Base-by-base conservation (phyloP, 1,140 invertebrate genomes). In the Drosophila subobscura region DNA sequence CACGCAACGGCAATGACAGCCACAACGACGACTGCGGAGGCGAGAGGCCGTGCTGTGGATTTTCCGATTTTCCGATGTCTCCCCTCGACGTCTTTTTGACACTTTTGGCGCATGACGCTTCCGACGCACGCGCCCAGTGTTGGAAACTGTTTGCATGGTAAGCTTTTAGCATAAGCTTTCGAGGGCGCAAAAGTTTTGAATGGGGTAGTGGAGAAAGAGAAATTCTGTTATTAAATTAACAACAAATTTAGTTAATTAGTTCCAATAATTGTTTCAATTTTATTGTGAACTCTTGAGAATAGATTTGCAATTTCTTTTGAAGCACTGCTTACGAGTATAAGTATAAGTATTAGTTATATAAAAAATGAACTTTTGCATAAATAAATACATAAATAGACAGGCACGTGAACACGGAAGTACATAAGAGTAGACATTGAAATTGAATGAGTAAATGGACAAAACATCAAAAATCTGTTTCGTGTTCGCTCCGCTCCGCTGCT, bases 311-410 rank as follows among this genome's bases (percentile, higher is more conserved):
- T n/a, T n/a, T n/a, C n/a, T n/a, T n/a, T n/a, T n/a, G n/a, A n/a
- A 68, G 58, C 72, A 79, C 77, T 73, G 77, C 71, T 84, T 83
- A 83, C 8, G 77, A 33, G 29, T 33, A 33, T 33, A 81, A 50
- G 57, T 52, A 45, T 75, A 66, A 27, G 20, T 75, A 76, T 73
- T 73, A 72, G 70, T 65, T 70, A 66, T 51, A 63, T 67, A 68
- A 67, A 80, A 75, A 64, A 77, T 71, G 65, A 71, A 50, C 41
- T 60, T 59, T 60, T 59, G 57, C 63, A 86, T 86, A 85, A 86
- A 88, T 86, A 86, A 75, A 72, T 84, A 86, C 70, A 88, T 83
- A 59, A 73, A 72, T 72, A 72, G 47, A 72, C 50, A 86, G 70
- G 58, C 80, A 63, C 57, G 63, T 44, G 59, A 55, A 70, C 64